Conservation (phyloP, 2,797 vertebrate species). For the Falco naumanni region DNA sequence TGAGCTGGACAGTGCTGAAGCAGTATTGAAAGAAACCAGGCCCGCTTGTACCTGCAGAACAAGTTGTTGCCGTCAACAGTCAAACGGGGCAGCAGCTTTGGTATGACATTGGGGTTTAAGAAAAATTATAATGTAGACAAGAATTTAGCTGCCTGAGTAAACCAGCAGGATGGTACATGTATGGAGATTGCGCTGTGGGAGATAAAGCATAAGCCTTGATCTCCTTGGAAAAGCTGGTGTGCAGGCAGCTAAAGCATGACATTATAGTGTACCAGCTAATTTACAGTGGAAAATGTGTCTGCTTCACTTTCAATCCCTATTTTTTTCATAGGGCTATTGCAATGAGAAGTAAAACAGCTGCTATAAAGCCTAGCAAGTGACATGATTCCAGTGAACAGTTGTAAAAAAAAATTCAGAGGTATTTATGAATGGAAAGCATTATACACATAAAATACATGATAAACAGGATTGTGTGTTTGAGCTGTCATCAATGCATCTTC, state of each 20-base stretch:
- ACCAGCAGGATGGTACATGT: background rate
- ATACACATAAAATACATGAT: background rate
- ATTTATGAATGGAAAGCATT: slow-evolving; percentile 13
- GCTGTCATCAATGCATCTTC: background rate
- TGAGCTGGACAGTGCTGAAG: background rate
- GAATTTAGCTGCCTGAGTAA: background rate
- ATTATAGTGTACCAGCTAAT: background rate
- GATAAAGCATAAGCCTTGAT: background rate
- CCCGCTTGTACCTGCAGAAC: background rate
- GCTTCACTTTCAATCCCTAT: background rate
- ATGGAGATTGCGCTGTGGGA: background rate
- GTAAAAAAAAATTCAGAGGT: background rate
- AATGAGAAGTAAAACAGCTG: slow-evolving; percentile 19
- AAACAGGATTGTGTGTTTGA: background rate
- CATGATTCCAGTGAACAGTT: background rate
- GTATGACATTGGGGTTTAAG: background rate
- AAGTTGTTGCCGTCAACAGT: background rate
- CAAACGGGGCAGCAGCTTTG: background rate
- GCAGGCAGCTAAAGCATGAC: background rate
- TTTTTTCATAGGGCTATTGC: background rate
- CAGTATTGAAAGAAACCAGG: background rate
- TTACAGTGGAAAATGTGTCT: background rate
- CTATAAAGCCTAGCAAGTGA: background rate
- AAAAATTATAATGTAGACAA: background rate
- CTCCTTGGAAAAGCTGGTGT: background rate